Percentiles rank a stretch among this genome's conserved stretches.
Evolutionary conservation across 2,888 invertebrate genomes (phyloP).

Genomic region (Hoplodrina blanda): DNA sequence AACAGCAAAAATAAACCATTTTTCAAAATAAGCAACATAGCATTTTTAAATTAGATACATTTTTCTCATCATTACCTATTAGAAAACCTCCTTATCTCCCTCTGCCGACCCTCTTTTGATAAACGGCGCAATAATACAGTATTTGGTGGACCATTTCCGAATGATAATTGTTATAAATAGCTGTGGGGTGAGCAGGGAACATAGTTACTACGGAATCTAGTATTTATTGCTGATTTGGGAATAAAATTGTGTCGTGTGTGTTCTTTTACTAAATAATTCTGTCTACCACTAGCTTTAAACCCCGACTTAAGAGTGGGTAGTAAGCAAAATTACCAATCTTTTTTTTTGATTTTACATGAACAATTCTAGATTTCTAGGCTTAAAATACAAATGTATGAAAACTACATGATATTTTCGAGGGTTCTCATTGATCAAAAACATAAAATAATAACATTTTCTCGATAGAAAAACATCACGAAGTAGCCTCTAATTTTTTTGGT

Average conservation of each 20-base stretch:
- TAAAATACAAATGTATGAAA: too few species aligned
- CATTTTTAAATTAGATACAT: slow-evolving; percentile 8
- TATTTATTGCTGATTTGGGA: slow-evolving; percentile 27
- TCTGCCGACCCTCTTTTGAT: slow-evolving; percentile 39
- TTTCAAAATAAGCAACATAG: background rate
- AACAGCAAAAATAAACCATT: background rate
- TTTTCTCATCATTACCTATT: slow-evolving; percentile 15
- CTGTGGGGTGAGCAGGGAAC: slow-evolving; percentile 26
- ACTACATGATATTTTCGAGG: too few species aligned
- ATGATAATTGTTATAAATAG: slow-evolving; percentile 65
- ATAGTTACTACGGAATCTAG: slow-evolving; percentile 1
- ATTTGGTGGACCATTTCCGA: slow-evolving; percentile 50
- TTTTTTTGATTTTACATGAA: too few species aligned
- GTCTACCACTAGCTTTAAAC: background rate
- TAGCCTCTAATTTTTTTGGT: too few species aligned
- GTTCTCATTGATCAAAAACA: too few species aligned
- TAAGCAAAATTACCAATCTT: too few species aligned
- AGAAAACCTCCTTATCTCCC: slow-evolving; percentile 11
- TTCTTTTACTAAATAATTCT: background rate
- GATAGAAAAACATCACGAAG: too few species aligned
- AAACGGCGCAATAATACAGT: slow-evolving; percentile 56
- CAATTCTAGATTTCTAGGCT: too few species aligned
- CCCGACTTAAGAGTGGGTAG: too few species aligned
- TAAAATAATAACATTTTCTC: too few species aligned
- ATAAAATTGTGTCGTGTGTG: slow-evolving; percentile 6